Evolutionary conservation across 1,140 invertebrate genomes (phyloP), one percentile per base, ranked within the genome.

Genomic region (Brachystomella parvula): DNA sequence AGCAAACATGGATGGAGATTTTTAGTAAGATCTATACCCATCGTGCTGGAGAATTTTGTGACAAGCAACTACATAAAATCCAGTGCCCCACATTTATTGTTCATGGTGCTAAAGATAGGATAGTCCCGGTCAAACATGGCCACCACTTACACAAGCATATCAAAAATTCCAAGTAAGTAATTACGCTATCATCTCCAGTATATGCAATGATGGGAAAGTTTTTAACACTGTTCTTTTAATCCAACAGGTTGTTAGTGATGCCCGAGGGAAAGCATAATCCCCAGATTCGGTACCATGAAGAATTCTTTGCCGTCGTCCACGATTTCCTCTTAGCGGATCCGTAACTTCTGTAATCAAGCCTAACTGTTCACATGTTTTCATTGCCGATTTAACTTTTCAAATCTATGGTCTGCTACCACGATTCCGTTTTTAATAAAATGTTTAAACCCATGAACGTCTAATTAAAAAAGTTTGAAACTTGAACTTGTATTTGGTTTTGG

Each of bases 221-320:
- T 26, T 12, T 28, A 56, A 33, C 39, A 24, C 24, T 39, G 17
- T 53, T 66, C 65, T 67, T 65, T 64, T 74, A 67, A 35, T 67
- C 81, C 83, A n/a, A 61, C 75, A 87, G 85, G 49, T 74, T 87
- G 49, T 75, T 83, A 64, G 79, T 86, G 31, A 88, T 89, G 73
- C 85, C 87, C n/a, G 84, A 92, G n/a, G 90, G 89, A 17, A 89
- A 89, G 74, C 91, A 94, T 74, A 91, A 93, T 76, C 81, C 92
- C 28, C 90, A 94, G 75, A 76, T 93, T 49, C 81, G 81, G 65
- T 91, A 88, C 77, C 80, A 86, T 0, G 83, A 88, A 56, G 86
- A 92, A 74, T 93, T 94, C 74, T 93, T 93, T 75, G 81, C 82
- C 65, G 74, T 85, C 19, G 84, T 89, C 0, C 82, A 86, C 61